phyloP scores from a whole-genome alignment of 1,140 invertebrate species.

The Megathymus violae region DNA sequence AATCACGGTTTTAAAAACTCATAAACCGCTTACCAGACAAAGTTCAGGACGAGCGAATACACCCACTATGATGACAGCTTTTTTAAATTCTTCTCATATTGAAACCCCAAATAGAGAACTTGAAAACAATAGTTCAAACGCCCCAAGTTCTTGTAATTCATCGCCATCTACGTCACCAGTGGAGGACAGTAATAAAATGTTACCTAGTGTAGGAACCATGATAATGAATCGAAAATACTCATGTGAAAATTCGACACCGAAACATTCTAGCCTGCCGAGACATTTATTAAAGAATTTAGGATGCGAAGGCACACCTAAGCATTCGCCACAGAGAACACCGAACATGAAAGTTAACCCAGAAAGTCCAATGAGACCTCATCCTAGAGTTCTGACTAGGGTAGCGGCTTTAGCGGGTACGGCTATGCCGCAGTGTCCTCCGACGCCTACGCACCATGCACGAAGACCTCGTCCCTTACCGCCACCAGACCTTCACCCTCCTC shows the following conservation, averaged over 20 bases:
- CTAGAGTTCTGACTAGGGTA: constrained; percentile 84
- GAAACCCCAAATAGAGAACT: constrained; percentile 60
- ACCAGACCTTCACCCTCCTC: constrained; percentile 81
- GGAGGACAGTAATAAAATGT: constrained; percentile 59
- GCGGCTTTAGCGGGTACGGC: constrained; percentile 69
- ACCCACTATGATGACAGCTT: constrained; percentile 84
- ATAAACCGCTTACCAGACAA: constrained; percentile 85
- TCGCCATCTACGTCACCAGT: constrained; percentile 73
- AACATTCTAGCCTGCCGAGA: constrained; percentile 77
- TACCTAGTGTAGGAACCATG: constrained; percentile 69
- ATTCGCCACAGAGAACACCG: constrained; percentile 57
- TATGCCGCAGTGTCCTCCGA: constrained; percentile 88
- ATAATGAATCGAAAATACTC: constrained; percentile 77
- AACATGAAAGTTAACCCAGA: constrained; percentile 60
- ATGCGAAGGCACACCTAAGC: constrained; percentile 74
- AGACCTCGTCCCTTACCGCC: constrained; percentile 82
- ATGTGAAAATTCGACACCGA: constrained; percentile 70
- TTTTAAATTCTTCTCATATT: constrained; percentile 78
- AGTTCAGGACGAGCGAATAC: constrained; percentile 75
- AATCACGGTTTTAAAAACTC: constrained; percentile 82
- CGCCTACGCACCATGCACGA: constrained; percentile 91
- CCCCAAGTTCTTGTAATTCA: constrained; percentile 71
- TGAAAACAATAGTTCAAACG: constrained; percentile 62
- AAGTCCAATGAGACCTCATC: constrained; percentile 83
- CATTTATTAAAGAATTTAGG: constrained; percentile 74